Evolutionary conservation across 2,797 vertebrate species (phyloP), one percentile per base, ranked within the genome.

Genomic region (Pipistrellus nathusii): DNA sequence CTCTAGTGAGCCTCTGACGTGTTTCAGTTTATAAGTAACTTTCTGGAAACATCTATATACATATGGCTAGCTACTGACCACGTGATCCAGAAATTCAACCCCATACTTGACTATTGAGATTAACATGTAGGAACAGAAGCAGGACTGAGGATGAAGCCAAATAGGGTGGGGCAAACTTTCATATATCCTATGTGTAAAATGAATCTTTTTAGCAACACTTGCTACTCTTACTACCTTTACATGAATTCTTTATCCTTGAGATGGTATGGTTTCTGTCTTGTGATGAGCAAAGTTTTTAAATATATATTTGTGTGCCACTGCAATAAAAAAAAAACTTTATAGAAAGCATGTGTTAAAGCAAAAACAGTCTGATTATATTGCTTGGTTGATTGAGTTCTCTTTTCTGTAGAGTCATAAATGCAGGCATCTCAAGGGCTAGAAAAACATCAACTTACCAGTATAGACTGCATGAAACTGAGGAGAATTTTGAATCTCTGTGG

Each of bases 291-390:
- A 76, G 72, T 41, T 44, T 88, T 85, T 90, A 2, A 46, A 46
- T 13, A 13, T 62, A 82, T 88, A 38, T 57, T 57, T 94, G 15
- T 44, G 3, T 91, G 73, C 75, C 73, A 85, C n/a, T 90, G 53
- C 57, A 92, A 95, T 93, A 3, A 88, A 72, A 94, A 72, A 94
- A 75, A 86, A 93, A 10, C 44, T 85, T 87, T 83, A 72, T 9
- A 90, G 69, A 90, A 95, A 94, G 62, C 35, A 69, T 85, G 35
- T 83, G 51, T 85, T 90, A 96, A 92, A 88, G 87, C 90, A 95
- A 95, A 81, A 95, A 81, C 44, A 73, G 21, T 94, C 76, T 91
- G 95, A 94, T 92, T 92, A 51, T 91, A 96, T 95, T 94, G 77
- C 64, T 59, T 85, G 68, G 64, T 88, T 95, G 84, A 90, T 59